These are phyloP conservation scores for Esox lucius DNA, from an alignment of 2,797 vertebrate species.

Conservation along the genomic window DNA sequence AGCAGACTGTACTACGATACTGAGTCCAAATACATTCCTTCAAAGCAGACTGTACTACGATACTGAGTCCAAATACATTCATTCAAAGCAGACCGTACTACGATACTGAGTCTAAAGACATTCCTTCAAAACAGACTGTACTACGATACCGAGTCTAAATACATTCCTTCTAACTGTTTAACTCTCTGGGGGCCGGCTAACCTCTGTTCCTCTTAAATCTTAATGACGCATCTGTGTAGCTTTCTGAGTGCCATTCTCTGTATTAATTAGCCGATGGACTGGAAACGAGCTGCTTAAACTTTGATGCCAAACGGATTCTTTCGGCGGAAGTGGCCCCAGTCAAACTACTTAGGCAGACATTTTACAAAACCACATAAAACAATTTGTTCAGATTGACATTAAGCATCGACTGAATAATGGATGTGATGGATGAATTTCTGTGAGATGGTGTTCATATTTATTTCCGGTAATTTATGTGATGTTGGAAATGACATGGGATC, in stretches of 20 bases:
- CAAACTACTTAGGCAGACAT: neutral
- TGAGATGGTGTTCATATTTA: no score
- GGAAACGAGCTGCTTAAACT: slow-evolving; percentile 25
- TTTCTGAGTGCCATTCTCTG: slow-evolving; percentile 8
- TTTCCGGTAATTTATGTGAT: no score
- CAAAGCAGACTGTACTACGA: no score
- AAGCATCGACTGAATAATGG: neutral
- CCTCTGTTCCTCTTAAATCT: slow-evolving; percentile 38
- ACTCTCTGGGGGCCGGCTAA: slow-evolving; percentile 27
- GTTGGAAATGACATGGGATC: no score
- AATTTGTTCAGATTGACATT: slow-evolving; percentile 1
- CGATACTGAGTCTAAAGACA: no score
- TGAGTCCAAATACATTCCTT: no score
- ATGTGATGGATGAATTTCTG: neutral
- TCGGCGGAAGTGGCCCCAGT: neutral
- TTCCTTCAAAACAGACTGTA: slow-evolving; percentile 21
- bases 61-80: no score
- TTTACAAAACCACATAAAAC: slow-evolving; percentile 10
- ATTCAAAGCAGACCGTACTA: no score
- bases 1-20: no score
- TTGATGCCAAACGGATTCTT: slow-evolving; percentile 26
- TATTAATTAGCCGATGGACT: slow-evolving; percentile 35
- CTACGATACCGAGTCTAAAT: slow-evolving; percentile 17
- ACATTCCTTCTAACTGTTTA: slow-evolving; percentile 33
- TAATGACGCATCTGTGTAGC: slow-evolving; percentile 27